Evolutionary conservation across 2,797 vertebrate species (phyloP).

Genomic region (Hyperoplus immaculatus): DNA sequence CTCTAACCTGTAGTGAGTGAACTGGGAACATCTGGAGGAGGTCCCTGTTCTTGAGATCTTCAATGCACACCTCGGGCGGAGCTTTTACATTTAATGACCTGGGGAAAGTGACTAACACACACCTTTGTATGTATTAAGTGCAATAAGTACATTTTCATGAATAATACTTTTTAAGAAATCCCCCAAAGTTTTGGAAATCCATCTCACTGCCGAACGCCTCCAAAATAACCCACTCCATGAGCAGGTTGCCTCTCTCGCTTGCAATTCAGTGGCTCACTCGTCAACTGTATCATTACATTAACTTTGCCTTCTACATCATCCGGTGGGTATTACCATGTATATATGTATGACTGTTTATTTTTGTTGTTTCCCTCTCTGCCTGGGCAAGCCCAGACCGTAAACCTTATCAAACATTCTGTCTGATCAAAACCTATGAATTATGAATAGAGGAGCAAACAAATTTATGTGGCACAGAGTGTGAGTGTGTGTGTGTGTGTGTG

Average conservation of each 20-base stretch:
- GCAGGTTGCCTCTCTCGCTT: not conserved
- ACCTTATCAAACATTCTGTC: slow-evolving; percentile 81
- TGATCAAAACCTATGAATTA: slow-evolving; percentile 81
- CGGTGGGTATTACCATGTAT: slow-evolving; percentile 59
- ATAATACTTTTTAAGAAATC: not conserved
- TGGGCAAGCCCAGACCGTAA: slow-evolving; percentile 66
- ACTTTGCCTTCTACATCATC: slow-evolving; percentile 59
- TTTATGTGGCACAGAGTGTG: slow-evolving; percentile 31
- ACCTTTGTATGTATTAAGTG: not conserved
- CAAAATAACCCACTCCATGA: not conserved
- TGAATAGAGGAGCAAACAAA: slow-evolving; percentile 73
- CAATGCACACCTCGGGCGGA: too few relatives aligned
- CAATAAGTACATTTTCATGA: not conserved
- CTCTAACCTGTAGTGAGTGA: too few relatives aligned
- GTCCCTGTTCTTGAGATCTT: too few relatives aligned
- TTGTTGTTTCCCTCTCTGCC: slow-evolving; percentile 66
- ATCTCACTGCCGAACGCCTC: not conserved
- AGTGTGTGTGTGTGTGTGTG: slow-evolving; percentile 23
- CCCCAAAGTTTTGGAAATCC: slow-evolving; percentile 23
- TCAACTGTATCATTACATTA: slow-evolving; percentile 48
- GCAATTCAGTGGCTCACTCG: slow-evolving; percentile 19
- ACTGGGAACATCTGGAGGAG: too few relatives aligned
- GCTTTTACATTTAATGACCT: not conserved
- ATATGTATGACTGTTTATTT: slow-evolving; percentile 76
- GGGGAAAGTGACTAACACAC: not conserved